Conservation (phyloP, 2,888 invertebrate species). For the Mythimna albipuncta region DNA sequence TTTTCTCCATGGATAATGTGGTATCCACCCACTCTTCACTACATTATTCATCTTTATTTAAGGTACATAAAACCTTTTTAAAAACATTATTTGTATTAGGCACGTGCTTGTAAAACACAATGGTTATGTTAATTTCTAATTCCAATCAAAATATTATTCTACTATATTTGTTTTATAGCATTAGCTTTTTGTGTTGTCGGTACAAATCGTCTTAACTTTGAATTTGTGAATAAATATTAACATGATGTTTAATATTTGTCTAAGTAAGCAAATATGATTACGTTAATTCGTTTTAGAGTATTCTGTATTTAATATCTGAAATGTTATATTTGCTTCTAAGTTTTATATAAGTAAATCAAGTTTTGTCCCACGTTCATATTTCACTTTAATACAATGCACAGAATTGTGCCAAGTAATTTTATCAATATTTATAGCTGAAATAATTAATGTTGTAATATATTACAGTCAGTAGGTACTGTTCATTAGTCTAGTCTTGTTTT, state of each 20-base stretch:
- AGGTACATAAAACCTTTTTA: neutral
- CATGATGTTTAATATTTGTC: conserved; percentile 38
- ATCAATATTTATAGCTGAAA: conserved; percentile 43
- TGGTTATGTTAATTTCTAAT: conserved; percentile 22
- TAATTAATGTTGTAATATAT: conserved; percentile 34
- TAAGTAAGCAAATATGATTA: conserved; percentile 47
- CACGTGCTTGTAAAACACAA: conserved; percentile 23
- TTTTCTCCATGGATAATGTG: neutral
- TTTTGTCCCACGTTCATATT: conserved; percentile 17
- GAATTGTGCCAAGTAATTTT: conserved; percentile 30
- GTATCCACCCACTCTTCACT: neutral
- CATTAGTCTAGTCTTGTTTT: too few relatives aligned
- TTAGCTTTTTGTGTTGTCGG: conserved; percentile 37
- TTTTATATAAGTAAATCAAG: conserved; percentile 22
- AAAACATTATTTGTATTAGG: neutral
- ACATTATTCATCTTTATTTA: neutral
- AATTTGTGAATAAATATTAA: conserved; percentile 54
- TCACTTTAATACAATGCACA: conserved; percentile 9
- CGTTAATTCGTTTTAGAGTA: conserved; percentile 45
- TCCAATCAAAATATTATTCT: conserved; percentile 35
- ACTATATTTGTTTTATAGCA: conserved; percentile 36
- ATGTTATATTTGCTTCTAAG: conserved; percentile 19
- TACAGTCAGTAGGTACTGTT: too few relatives aligned
- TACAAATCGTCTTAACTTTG: conserved; percentile 40
- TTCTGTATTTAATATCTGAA: conserved; percentile 21